Base-by-base conservation (phyloP, 2,797 vertebrate species). In the Schizopygopsis malacanthus region DNA sequence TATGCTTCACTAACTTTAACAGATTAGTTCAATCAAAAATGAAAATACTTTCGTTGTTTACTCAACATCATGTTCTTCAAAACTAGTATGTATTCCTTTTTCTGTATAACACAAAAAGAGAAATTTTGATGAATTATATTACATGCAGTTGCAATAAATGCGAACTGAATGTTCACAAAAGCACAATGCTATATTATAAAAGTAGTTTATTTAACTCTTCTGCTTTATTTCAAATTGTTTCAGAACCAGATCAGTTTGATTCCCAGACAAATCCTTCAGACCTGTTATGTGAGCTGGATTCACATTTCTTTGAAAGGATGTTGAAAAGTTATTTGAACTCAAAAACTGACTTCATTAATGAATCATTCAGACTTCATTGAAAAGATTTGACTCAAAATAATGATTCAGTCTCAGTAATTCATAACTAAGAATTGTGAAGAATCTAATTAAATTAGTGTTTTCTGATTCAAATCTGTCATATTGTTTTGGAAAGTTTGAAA, bases 1-100 rank as follows among this genome's bases (percentile, higher is more conserved):
- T 69, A 56, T 78, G 63, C 75, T 69, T 85, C 52, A 10, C 4
- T 79, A 39, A 70, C 39, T 69, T 52, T 37, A 69, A 69, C 37
- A 4, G 11, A 67, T 67, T 81, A 50, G 45, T 81, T 81, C 28
- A 69, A 69, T 6, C 63, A 65, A 15, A 50, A 81, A 37, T 37
- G 4, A 50, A 47, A 80, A 81, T 67, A 50, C 45, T 15, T 18
- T n/a, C 2, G 50, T 81, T 69, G 65, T 67, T 69, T 67, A 37
- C 45, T 18, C 18, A 15, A 28, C n/a, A 9, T 80, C 56, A 12
- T 47, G 25, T 80, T 16, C 78, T 80, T 59, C n/a, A 61, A 56
- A 59, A 25, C 37, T 56, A 13, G 22, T 79, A 22, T 15, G 5
- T 8, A 56, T 54, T 20, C 11, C 0, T 11, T 25, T 45, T 72